phyloP scores from a whole-genome alignment of 2,797 vertebrate genomes.

The Silurus aristotelis region DNA sequence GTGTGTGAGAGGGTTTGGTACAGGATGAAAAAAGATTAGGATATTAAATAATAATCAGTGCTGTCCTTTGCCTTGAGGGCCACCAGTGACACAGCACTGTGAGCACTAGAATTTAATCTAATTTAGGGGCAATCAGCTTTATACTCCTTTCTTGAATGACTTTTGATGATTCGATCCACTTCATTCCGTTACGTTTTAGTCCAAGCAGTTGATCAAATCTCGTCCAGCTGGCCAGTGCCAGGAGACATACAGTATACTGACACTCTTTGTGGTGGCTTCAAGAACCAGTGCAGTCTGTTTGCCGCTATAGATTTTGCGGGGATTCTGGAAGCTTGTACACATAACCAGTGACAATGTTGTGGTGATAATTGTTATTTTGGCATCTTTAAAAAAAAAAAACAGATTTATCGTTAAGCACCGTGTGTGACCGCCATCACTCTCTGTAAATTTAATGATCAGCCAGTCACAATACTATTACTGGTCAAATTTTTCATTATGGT shows the following conservation, averaged over 20 bases:
- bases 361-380: not conserved
- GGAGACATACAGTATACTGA: conserved; percentile 9
- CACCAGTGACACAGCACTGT: conserved; percentile 71
- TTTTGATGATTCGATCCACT: conserved; percentile 60
- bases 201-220: conserved; percentile 34
- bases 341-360: not conserved
- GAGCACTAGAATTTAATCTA: conserved; percentile 81
- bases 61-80: conserved; percentile 74
- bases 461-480: not conserved
- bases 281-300: not conserved
- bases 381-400: not conserved
- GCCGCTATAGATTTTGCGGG: not conserved
- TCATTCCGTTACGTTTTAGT: conserved; percentile 34
- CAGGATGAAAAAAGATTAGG: conserved; percentile 56
- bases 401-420: not conserved
- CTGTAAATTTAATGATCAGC: not conserved
- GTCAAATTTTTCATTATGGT: not conserved
- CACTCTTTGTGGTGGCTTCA: conserved; percentile 5
- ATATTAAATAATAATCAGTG: conserved; percentile 74
- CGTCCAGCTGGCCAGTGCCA: conserved; percentile 29
- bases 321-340: not conserved
- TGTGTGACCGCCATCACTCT: not conserved
- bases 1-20: conserved; percentile 34
- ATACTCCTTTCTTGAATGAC: conserved; percentile 64
- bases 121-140: conserved; percentile 78